Percentiles rank a stretch among this genome's conserved stretches.
phyloP scores from a whole-genome alignment of 2,113 vertebrate genomes.

The Baryphthengus martii region DNA sequence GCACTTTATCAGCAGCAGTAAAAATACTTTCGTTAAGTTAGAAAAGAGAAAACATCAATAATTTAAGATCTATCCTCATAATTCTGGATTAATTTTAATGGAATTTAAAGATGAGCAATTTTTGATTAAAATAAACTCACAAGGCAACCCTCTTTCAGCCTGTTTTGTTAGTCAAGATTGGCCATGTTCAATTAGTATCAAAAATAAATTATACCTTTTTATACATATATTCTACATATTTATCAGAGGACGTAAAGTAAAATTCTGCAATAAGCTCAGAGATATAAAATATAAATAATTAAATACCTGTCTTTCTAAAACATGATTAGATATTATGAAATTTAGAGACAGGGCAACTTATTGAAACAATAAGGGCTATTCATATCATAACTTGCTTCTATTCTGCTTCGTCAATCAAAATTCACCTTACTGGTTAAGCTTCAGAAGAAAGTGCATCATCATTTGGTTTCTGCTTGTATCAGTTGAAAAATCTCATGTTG shows the following conservation, averaged over 20 bases:
- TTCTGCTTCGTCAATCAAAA: neutral
- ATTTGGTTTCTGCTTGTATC: neutral
- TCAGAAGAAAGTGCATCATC: neutral
- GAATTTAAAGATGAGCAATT: neutral
- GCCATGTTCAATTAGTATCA: neutral
- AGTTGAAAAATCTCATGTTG: neutral
- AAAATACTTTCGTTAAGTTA: neutral
- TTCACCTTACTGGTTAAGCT: neutral
- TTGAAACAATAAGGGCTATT: neutral
- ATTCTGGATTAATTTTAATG: neutral
- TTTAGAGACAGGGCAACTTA: neutral
- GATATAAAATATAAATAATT: neutral
- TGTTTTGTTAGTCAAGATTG: neutral
- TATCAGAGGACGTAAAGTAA: neutral
- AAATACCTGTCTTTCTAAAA: neutral
- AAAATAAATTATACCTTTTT: neutral
- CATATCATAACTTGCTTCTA: neutral
- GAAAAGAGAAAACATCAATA: neutral
- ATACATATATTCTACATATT: neutral
- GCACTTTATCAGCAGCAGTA: neutral
- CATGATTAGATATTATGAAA: neutral
- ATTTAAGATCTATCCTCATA: neutral
- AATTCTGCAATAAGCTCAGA: neutral
- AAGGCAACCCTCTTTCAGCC: neutral
- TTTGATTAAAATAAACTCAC: neutral